A percentile compares a stretch with the other conserved stretches of the same genome.
phyloP scores from a whole-genome alignment of 2,888 invertebrate species.

The Hartigia nigra region DNA sequence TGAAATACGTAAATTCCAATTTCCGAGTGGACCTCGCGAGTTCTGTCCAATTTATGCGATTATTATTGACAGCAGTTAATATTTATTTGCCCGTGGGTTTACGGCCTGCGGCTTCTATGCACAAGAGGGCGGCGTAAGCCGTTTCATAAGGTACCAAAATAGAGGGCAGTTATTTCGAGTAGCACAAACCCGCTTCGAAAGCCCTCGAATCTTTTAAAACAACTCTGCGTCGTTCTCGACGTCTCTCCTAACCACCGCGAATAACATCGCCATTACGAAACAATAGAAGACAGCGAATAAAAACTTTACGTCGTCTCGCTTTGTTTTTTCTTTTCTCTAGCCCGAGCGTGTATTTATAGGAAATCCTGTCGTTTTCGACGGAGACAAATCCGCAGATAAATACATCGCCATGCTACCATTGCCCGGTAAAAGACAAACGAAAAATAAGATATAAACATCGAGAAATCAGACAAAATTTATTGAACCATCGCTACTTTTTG shows the following conservation, averaged over 20 bases:
- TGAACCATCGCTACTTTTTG: background rate
- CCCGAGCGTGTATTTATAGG: background rate
- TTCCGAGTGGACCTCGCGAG: background rate
- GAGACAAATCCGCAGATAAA: background rate
- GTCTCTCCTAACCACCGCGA: background rate
- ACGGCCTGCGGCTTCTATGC: background rate
- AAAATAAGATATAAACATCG: background rate
- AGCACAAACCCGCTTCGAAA: background rate
- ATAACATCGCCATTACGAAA: background rate
- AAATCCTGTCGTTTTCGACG: background rate
- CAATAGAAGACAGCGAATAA: background rate
- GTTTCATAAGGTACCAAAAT: background rate
- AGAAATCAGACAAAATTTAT: background rate
- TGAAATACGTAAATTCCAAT: background rate
- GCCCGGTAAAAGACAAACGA: background rate
- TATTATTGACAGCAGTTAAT: background rate
- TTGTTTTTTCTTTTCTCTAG: background rate
- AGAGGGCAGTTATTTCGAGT: background rate
- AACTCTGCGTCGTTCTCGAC: background rate
- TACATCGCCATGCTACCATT: background rate
- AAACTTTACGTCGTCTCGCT: background rate
- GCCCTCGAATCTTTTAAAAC: background rate
- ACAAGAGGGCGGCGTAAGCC: background rate
- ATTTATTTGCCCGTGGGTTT: background rate
- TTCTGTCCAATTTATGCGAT: background rate